A percentile compares a stretch with the other conserved stretches of the same genome.
Evolutionary conservation across 2,113 vertebrate species (phyloP).

Genomic region (Hemibagrus wyckioides): DNA sequence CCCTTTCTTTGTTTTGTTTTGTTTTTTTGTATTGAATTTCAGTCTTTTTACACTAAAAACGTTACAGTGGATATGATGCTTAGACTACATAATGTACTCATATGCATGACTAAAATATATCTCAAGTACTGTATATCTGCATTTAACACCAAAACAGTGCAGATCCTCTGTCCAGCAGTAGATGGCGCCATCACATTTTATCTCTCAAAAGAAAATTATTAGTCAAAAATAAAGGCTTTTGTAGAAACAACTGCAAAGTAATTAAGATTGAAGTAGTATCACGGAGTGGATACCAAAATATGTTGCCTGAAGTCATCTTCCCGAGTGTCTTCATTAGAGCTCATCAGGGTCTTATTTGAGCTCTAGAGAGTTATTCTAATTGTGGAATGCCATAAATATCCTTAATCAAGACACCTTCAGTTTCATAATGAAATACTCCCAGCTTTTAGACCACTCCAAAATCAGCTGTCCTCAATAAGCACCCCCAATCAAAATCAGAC

Average conservation of each 20-base stretch:
- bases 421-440: conserved; percentile 16
- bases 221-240: background rate
- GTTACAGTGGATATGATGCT: too few relatives aligned
- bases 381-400: conserved; percentile 23
- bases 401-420: conserved; percentile 45
- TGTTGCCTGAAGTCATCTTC: conserved; percentile 18
- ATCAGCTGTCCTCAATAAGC: conserved; percentile 27
- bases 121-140: background rate
- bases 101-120: background rate
- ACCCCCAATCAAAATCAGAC: conserved; percentile 34
- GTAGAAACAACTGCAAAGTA: background rate
- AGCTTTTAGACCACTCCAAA: conserved; percentile 20
- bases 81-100: background rate
- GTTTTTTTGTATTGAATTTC: background rate
- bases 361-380: conserved; percentile 4
- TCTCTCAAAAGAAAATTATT: background rate
- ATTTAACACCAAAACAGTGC: background rate
- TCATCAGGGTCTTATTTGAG: conserved; percentile 24
- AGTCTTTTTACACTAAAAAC: background rate
- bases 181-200: conserved; percentile 33
- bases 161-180: conserved; percentile 28
- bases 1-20: too few relatives aligned
- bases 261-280: background rate
- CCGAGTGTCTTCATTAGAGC: conserved; percentile 32
- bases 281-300: background rate